Evolutionary conservation across 2,113 vertebrate species (phyloP).

Genomic region (Galemys pyrenaicus): DNA sequence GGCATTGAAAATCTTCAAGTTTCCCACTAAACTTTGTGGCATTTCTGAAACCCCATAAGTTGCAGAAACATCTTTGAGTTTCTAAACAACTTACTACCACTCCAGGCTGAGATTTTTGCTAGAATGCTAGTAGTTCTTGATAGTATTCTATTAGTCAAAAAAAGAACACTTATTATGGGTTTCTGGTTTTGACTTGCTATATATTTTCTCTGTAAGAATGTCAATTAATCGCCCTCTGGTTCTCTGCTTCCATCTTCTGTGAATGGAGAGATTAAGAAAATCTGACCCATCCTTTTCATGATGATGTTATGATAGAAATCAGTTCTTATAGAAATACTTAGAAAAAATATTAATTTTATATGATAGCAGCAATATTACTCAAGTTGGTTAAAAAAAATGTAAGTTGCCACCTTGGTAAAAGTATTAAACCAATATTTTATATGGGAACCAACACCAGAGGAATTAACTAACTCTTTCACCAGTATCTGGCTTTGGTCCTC

Average conservation of each 20-base stretch:
- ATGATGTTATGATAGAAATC: background rate
- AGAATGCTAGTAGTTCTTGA: background rate
- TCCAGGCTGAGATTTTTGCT: background rate
- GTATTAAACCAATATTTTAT: background rate
- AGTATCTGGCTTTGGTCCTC: background rate
- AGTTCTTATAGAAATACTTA: background rate
- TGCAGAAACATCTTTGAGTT: constrained; percentile 36
- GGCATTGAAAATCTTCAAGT: background rate
- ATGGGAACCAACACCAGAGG: background rate
- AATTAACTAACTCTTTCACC: background rate
- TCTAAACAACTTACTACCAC: background rate
- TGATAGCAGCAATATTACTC: background rate
- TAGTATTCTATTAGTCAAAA: background rate
- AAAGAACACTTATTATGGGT: background rate
- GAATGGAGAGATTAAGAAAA: background rate
- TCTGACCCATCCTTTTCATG: background rate
- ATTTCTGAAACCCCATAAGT: background rate
- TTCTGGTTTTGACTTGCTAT: background rate
- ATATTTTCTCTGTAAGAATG: background rate
- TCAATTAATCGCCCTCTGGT: background rate
- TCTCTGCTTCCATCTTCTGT: background rate
- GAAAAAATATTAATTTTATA: background rate
- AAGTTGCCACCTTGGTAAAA: background rate
- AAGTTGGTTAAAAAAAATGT: background rate
- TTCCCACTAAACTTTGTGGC: background rate